A percentile compares a stretch with the other conserved stretches of the same genome.
Conservation (phyloP, 2,888 invertebrate genomes). For the Exocentrus adspersus region DNA sequence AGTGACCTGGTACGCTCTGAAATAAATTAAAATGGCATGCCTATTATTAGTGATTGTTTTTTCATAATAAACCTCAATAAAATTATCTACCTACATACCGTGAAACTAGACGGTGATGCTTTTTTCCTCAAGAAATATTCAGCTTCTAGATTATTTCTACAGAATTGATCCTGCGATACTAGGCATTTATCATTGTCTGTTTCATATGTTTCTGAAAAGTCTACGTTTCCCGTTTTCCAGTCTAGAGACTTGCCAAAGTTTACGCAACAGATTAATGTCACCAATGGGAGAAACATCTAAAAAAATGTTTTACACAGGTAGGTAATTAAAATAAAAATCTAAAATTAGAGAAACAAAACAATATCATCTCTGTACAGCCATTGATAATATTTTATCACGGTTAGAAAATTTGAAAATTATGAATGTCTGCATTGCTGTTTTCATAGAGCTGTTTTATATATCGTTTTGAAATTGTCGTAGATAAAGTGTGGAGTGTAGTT, state of each 20-base stretch:
- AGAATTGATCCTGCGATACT: not conserved
- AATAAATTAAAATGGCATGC: too few relatives aligned
- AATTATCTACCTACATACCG: too few relatives aligned
- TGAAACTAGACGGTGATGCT: not conserved
- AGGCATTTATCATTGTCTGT: not conserved
- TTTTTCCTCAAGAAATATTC: slow-evolving; percentile 9
- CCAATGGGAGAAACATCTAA: slow-evolving; percentile 3
- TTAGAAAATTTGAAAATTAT: too few relatives aligned
- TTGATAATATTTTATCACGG: too few relatives aligned
- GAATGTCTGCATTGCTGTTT: too few relatives aligned
- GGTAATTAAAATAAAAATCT: not conserved
- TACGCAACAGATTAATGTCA: slow-evolving; percentile 1
- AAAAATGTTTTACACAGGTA: not conserved
- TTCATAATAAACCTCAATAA: too few relatives aligned
- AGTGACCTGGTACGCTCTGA: not conserved
- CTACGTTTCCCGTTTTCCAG: slow-evolving; percentile 2
- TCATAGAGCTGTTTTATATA: too few relatives aligned
- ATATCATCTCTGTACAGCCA: too few relatives aligned
- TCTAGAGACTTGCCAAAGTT: not conserved
- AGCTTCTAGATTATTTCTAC: not conserved
- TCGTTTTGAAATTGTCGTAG: too few relatives aligned
- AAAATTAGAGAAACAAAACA: not conserved
- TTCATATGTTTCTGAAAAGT: not conserved
- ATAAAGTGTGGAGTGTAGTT: too few relatives aligned
- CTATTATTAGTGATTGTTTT: not conserved